A percentile compares a stretch with the other conserved stretches of the same genome.
These are phyloP conservation scores for Ibycter americanus DNA, from an alignment of 2,797 vertebrate genomes.

Conservation along the genomic window DNA sequence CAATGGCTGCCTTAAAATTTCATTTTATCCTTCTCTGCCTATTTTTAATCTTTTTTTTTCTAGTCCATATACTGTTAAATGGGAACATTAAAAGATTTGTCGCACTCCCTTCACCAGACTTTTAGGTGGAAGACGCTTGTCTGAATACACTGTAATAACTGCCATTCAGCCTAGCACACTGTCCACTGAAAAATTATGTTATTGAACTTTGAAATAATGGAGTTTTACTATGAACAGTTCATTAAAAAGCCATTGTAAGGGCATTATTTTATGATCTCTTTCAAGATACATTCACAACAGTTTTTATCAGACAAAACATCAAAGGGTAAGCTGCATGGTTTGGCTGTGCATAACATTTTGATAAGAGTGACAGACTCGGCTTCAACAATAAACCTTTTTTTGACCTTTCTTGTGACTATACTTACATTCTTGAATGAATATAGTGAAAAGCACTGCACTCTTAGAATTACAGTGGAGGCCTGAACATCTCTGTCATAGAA, in stretches of 20 bases:
- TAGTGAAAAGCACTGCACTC: background rate
- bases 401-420: background rate
- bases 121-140: background rate
- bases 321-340: background rate
- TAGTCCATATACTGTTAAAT: background rate
- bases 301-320: slow-evolving; percentile 57
- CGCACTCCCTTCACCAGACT: background rate
- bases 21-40: background rate
- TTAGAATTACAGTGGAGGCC: background rate
- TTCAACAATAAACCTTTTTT: background rate
- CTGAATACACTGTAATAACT: slow-evolving; percentile 28
- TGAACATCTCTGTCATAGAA: background rate
- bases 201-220: slow-evolving; percentile 40
- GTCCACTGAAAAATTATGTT: slow-evolving; percentile 42
- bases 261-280: slow-evolving; percentile 60
- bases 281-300: slow-evolving; percentile 31
- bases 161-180: slow-evolving; percentile 7
- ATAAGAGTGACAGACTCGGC: background rate
- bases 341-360: background rate
- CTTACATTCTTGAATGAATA: background rate
- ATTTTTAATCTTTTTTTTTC: background rate
- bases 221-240: slow-evolving; percentile 50
- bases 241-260: slow-evolving; percentile 66
- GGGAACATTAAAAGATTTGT: background rate
- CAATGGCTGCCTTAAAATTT: background rate